Base-by-base conservation (phyloP, 2,888 invertebrate species). In the Charanyca ferruginea region DNA sequence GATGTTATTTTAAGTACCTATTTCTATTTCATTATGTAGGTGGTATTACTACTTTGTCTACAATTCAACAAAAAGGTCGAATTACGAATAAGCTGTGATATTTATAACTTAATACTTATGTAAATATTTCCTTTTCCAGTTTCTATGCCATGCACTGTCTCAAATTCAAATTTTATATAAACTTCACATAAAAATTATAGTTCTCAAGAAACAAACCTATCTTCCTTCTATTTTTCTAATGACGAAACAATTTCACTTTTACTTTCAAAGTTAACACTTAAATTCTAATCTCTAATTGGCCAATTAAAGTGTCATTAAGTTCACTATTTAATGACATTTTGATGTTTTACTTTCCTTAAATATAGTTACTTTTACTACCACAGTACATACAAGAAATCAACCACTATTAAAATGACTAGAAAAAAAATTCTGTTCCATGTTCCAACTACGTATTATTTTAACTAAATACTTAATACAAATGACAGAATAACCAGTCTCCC, bases 241-340 rank as follows among this genome's bases (percentile, higher is more conserved):
- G n/a, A n/a, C n/a, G 42, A 18, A 7, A 42, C n/a, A 42, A n/a
- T n/a, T 63, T 45, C 11, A 23, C 16, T 44, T 18, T 13, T 16
- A 66, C 22, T 48, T 57, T 35, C 9, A 13, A 41, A 32, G 1
- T 48, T 28, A 1, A 6, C 18, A 70, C 28, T 38, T 45, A n/a
- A 25, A 44, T 48, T 59, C 22, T 48, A 58, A 8, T 3, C 35
- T 23, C 13, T 18, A 51, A 25, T 54, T 49, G 38, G 6, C 28
- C 42, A 65, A 54, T 65, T 23, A 11, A 55, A 54, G 44, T 22
- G n/a, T 5, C 38, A 66, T 65, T 73, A 11, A 4, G 3, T 16
- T 49, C 20, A 38, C 13, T 25, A 20, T 2, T 22, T 28, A 44
- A 65, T 73, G n/a, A 44, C 9, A 54, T 73, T 65, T 57, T 42